phyloP scores from a whole-genome alignment of 2,113 vertebrate species.

The Ursus arctos region DNA sequence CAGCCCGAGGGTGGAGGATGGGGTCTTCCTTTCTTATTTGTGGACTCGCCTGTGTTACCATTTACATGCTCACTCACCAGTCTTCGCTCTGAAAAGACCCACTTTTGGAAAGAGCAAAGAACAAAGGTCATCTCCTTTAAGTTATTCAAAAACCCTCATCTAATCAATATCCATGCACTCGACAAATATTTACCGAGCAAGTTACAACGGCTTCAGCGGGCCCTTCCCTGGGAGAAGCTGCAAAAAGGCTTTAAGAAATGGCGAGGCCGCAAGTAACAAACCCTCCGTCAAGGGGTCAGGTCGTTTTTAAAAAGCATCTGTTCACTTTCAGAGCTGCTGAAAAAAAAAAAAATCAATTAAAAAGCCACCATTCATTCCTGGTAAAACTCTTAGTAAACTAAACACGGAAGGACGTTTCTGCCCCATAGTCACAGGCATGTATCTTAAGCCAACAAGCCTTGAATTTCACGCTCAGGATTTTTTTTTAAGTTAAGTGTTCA shows the following conservation, averaged over 20 bases:
- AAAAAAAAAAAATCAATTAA: neutral
- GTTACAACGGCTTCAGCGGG: fast-evolving
- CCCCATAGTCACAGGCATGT: neutral
- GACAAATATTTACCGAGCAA: neutral
- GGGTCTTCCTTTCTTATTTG: fast-evolving
- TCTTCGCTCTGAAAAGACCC: neutral
- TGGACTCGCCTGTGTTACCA: fast-evolving
- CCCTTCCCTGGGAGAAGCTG: neutral
- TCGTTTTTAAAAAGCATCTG: neutral
- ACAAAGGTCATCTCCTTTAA: neutral
- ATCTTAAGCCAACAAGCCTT: neutral
- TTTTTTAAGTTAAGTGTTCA: neutral
- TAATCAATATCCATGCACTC: neutral
- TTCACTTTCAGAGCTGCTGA: neutral
- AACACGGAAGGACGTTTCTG: neutral
- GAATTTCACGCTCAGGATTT: neutral
- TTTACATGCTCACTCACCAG: neutral
- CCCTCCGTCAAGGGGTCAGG: neutral
- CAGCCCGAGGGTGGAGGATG: too few relatives aligned
- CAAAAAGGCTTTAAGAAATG: too few relatives aligned
- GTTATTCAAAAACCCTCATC: neutral
- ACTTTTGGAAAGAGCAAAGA: neutral
- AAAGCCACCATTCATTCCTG: neutral
- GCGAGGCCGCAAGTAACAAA: neutral
- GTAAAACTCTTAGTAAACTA: neutral